Evolutionary conservation across 1,140 invertebrate species (phyloP).

Genomic region (Ostrea edulis): DNA sequence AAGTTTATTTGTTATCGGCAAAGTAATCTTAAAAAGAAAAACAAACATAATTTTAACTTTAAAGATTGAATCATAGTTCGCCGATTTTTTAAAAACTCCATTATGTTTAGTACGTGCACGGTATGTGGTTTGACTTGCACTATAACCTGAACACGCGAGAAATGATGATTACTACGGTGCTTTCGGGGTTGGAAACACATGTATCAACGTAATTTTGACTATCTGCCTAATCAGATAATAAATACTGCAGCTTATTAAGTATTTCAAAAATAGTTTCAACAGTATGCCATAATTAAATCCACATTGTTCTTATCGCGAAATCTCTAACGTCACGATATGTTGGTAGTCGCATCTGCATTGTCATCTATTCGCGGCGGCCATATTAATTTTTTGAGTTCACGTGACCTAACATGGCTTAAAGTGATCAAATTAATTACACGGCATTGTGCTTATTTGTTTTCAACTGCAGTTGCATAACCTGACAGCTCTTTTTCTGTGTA

Average conservation of each 20-base stretch:
- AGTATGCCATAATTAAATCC: constrained; percentile 15
- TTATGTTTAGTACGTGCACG: background rate
- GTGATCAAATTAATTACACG: constrained; percentile 37
- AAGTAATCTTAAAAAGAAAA: background rate
- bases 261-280: background rate
- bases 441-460: constrained; percentile 32
- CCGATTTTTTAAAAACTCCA: background rate
- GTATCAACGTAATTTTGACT: constrained; percentile 17
- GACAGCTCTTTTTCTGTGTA: constrained; percentile 12
- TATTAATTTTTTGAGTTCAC: constrained; percentile 16
- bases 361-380: constrained; percentile 21
- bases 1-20: background rate
- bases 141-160: background rate
- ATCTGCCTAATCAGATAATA: constrained; percentile 1
- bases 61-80: constrained; percentile 12
- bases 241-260: background rate
- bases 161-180: background rate
- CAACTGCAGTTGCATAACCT: constrained; percentile 28
- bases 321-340: constrained; percentile 17
- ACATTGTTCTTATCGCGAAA: constrained; percentile 20
- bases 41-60: background rate
- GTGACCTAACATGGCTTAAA: constrained; percentile 31
- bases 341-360: constrained; percentile 30
- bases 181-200: background rate
- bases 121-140: background rate